Percentiles rank a stretch among this genome's conserved stretches.
Evolutionary conservation across 2,113 vertebrate genomes (phyloP).

Genomic region (Grallaria varia): DNA sequence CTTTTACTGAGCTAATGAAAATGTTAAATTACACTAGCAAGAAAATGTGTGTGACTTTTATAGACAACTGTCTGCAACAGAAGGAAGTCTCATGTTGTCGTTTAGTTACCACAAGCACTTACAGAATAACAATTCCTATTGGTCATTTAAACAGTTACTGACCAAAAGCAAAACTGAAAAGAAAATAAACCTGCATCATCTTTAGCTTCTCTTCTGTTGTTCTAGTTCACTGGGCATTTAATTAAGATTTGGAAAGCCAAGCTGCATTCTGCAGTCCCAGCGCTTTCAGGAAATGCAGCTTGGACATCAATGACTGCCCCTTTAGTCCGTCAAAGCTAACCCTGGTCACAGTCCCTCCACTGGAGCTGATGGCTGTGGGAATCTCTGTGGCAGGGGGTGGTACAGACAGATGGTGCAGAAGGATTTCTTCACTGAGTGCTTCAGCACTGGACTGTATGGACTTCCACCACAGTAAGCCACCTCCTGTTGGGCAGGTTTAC

Average conservation of each 20-base stretch:
- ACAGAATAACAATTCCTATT: background rate
- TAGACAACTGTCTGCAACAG: conserved; percentile 9
- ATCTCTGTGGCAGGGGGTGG: accelerated
- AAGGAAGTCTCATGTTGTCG: background rate
- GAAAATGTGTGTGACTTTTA: conserved; percentile 6
- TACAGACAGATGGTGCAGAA: background rate
- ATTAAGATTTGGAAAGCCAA: background rate
- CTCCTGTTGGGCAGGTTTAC: background rate
- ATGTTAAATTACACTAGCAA: conserved; percentile 66
- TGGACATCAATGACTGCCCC: background rate
- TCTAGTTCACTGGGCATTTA: background rate
- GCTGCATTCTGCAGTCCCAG: background rate
- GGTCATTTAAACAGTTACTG: background rate
- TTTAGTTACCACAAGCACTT: background rate
- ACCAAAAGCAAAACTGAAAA: background rate
- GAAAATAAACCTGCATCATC: background rate
- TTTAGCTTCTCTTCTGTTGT: background rate
- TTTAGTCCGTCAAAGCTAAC: background rate
- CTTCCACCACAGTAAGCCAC: background rate
- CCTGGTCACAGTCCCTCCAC: background rate
- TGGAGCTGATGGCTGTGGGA: accelerated
- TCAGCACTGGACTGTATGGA: background rate
- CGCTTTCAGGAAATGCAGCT: background rate
- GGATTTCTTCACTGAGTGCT: background rate
- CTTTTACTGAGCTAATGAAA: conserved; percentile 65